Conservation (phyloP, 1,140 invertebrate genomes). For the Homarus americanus region DNA sequence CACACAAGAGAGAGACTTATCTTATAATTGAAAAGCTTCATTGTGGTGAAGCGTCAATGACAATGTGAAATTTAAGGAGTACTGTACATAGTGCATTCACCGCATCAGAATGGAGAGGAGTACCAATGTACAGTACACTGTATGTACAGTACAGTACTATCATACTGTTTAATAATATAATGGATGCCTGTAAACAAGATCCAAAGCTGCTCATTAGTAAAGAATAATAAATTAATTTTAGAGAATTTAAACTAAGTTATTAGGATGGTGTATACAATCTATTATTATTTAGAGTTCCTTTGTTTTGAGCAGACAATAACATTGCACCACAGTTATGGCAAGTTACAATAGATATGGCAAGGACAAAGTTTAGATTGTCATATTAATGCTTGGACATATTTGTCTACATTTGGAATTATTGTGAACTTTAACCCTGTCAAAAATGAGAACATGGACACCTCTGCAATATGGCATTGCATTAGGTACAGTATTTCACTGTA, state of each 20-base stretch:
- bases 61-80: not conserved
- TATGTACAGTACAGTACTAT: too few species aligned
- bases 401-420: not conserved
- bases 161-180: not conserved
- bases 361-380: not conserved
- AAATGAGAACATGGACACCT: not conserved
- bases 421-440: not conserved
- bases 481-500: not conserved
- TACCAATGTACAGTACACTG: too few species aligned
- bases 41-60: not conserved
- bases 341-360: not conserved
- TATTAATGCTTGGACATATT: not conserved
- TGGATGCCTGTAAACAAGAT: not conserved
- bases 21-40: not conserved
- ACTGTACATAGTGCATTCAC: not conserved
- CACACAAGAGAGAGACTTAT: not conserved
- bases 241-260: not conserved
- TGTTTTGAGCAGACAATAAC: not conserved
- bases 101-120: not conserved
- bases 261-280: not conserved
- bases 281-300: not conserved
- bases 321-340: not conserved
- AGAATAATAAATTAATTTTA: not conserved
- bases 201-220: not conserved
- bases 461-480: not conserved